Percentiles rank a stretch among this genome's conserved stretches.
These are phyloP conservation scores for Lymantria monacha DNA, from an alignment of 2,888 invertebrate species.

Conservation along the genomic window DNA sequence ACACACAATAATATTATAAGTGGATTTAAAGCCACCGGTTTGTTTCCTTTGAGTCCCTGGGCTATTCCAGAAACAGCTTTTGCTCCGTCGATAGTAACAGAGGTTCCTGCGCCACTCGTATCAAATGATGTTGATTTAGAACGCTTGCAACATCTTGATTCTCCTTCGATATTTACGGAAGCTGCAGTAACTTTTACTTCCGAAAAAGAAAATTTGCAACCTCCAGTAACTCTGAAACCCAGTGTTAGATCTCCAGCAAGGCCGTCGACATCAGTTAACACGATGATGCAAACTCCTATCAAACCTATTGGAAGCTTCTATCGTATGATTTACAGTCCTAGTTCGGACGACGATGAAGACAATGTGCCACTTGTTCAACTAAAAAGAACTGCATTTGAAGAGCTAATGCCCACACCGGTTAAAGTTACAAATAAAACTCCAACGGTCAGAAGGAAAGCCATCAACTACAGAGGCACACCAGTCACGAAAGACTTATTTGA, in stretches of 20 bases:
- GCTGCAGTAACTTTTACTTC: no score
- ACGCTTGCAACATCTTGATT: no score
- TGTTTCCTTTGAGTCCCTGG: conserved; percentile 10
- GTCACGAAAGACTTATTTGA: conserved; percentile 12
- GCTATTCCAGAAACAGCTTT: conserved; percentile 13
- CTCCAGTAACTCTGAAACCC: background rate
- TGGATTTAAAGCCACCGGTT: conserved; percentile 13
- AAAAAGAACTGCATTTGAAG: conserved; percentile 1
- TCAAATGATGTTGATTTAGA: background rate
- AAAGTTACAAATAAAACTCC: conserved; percentile 2
- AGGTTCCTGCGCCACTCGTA: background rate
- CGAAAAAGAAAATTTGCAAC: background rate
- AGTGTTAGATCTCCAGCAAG: no score
- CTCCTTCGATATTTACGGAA: no score
- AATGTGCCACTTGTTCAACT: background rate
- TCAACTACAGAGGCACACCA: conserved; percentile 6
- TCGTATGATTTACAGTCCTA: conserved; percentile 4
- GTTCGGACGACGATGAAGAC: conserved; percentile 3
- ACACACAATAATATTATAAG: conserved; percentile 9
- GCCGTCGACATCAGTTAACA: conserved; percentile 8
- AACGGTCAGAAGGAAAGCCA: conserved; percentile 5
- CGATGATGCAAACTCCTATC: background rate
- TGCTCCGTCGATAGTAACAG: conserved; percentile 6
- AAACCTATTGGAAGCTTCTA: background rate
- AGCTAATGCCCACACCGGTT: conserved; percentile 7